Base-by-base conservation (phyloP, 2,888 invertebrate species). In the Palloptera scutellata region DNA sequence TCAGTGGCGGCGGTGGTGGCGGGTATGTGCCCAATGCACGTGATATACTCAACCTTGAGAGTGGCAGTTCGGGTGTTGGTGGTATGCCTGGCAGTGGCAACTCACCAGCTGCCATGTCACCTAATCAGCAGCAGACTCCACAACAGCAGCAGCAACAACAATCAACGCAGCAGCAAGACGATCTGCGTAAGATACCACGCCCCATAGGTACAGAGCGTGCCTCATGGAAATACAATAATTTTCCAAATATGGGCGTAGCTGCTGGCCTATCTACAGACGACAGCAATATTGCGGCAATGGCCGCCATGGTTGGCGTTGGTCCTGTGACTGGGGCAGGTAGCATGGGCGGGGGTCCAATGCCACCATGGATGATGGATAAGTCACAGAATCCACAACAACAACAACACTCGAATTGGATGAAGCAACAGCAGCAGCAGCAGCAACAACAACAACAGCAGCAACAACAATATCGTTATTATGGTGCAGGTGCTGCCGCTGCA, bases 191-290 rank as follows among this genome's bases (percentile, higher is more conserved):
- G 77, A 85, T 85, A 75, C 90, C 91, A 64, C 80, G 91, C 5
- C 94, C 94, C 61, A 94, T 94, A 81, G 94, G 94, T 73, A 94
- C 93, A 0, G 94, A 94, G 86, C 88, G 94, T 77, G 84, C 84
- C 15, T 83, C 83, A 60, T 84, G 84, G 84, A 84, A 84, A 67
- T 84, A 80, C 68, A 82, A 82, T 64, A 81, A 81, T 72, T 84
- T 81, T 67, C 77, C 79, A 41, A 82, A 78, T 40, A 70, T 71
- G 52, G 71, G 72, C 6, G 61, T 74, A 68, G 61, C 71, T 52
- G 73, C 73, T 41, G 74, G 74, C 2, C 71, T 81, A 1, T 67
- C 73, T 63, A 75, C 80, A 69, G 81, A 81, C 51, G 81, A 75
- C 64, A 52, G 66, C 41, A 40, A 15, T 42, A 40, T 52, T 15